Conservation (phyloP, 2,113 vertebrate species). For the Calidris pugnax region DNA sequence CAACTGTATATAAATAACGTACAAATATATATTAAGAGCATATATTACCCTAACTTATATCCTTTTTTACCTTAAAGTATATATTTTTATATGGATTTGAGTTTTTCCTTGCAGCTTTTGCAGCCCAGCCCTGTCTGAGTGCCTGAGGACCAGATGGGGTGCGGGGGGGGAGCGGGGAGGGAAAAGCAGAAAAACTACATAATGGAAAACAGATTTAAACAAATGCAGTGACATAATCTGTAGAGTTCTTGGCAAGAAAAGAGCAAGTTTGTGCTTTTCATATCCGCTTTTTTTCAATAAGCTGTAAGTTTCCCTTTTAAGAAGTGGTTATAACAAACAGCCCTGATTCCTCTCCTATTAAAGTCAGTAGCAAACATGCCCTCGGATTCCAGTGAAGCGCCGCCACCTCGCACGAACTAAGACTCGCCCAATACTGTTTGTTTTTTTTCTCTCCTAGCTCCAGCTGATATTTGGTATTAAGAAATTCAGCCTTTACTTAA, state of each 20-base stretch:
- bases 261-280: conserved; percentile 12
- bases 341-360: conserved; percentile 40
- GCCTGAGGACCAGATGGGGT: neutral
- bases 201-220: conserved; percentile 49
- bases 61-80: neutral
- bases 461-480: neutral
- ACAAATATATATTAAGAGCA: neutral
- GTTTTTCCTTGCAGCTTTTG: neutral
- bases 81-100: neutral
- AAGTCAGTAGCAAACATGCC: conserved; percentile 21
- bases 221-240: conserved; percentile 34
- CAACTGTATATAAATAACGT: neutral
- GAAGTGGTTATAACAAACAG: conserved; percentile 14
- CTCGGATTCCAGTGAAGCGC: accelerated
- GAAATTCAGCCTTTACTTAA: neutral
- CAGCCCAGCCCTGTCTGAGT: neutral
- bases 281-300: conserved; percentile 10
- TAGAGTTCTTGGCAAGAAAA: conserved; percentile 21
- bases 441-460: neutral
- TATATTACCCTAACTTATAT: neutral
- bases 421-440: neutral
- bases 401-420: neutral
- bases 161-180: too few species aligned
- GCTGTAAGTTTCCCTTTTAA: conserved; percentile 54
- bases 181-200: neutral